These are phyloP conservation scores for Serrognathus titanus DNA, from an alignment of 2,888 invertebrate genomes.

Conservation along the genomic window DNA sequence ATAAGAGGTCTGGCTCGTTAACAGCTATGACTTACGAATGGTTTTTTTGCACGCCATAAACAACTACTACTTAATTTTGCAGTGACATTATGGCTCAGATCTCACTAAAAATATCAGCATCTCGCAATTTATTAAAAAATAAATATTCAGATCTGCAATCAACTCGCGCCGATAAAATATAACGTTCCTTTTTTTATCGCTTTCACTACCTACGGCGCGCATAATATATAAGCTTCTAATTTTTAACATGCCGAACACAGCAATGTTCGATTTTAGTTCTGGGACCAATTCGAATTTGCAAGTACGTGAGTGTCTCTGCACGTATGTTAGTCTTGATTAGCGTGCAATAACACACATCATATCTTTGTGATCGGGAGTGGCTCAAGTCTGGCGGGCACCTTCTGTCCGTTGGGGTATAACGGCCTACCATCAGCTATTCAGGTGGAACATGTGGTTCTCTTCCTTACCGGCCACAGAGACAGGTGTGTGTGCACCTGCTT, in stretches of 20 bases:
- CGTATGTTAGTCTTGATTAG: not conserved
- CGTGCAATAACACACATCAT: not conserved
- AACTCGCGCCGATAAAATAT: slow-evolving; percentile 1
- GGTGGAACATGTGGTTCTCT: slow-evolving; percentile 38
- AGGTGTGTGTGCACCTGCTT: slow-evolving; percentile 41
- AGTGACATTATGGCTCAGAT: slow-evolving; percentile 42
- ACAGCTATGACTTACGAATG: slow-evolving; percentile 34
- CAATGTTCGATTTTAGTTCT: too few species aligned
- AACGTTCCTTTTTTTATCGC: too few species aligned
- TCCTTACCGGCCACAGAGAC: slow-evolving; percentile 32
- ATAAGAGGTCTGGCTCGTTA: slow-evolving; percentile 33
- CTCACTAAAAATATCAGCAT: slow-evolving; percentile 32
- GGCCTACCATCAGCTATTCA: slow-evolving; percentile 40
- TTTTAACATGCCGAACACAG: too few species aligned
- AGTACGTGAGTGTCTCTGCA: too few species aligned
- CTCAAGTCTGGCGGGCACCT: slow-evolving; percentile 26
- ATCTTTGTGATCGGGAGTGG: slow-evolving; percentile 6
- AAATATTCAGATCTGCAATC: slow-evolving; percentile 2
- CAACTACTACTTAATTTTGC: slow-evolving; percentile 43
- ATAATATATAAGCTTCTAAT: too few species aligned
- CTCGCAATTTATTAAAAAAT: slow-evolving; percentile 38
- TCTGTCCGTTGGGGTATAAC: slow-evolving; percentile 38
- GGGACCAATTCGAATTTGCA: too few species aligned
- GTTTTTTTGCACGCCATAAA: slow-evolving; percentile 37
- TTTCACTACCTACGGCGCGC: too few species aligned